phyloP scores from a whole-genome alignment of 2,797 vertebrate species.

The Sebastes goodei region DNA sequence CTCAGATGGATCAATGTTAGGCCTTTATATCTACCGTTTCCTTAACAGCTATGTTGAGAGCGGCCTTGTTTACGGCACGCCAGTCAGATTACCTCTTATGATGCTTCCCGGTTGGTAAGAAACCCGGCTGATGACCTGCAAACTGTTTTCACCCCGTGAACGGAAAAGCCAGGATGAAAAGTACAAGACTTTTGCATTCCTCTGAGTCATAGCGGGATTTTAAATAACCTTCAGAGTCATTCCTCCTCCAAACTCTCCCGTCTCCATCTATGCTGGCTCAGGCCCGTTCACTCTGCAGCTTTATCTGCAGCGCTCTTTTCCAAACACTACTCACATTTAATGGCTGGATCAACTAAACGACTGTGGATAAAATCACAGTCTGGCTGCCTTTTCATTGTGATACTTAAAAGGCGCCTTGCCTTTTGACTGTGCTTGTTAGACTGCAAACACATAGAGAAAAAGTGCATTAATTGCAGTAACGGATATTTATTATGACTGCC shows the following conservation, averaged over 20 bases:
- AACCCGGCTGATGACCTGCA: slow-evolving; percentile 37
- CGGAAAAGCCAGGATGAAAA: slow-evolving; percentile 44
- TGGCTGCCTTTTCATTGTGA: slow-evolving; percentile 48
- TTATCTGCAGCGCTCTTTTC: slow-evolving; percentile 54
- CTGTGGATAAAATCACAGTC: slow-evolving; percentile 54
- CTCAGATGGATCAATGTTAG: slow-evolving; percentile 4
- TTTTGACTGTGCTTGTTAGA: slow-evolving; percentile 44
- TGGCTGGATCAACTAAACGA: slow-evolving; percentile 50
- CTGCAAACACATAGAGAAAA: slow-evolving; percentile 37
- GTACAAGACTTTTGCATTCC: slow-evolving; percentile 46
- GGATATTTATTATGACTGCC: slow-evolving; percentile 42
- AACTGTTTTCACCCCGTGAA: slow-evolving; percentile 26
- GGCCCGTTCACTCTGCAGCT: slow-evolving; percentile 31
- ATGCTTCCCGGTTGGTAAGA: slow-evolving; percentile 3
- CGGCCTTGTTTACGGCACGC: slow-evolving; percentile 32
- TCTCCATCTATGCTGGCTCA: slow-evolving; percentile 33
- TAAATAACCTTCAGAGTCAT: slow-evolving; percentile 59
- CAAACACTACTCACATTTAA: slow-evolving; percentile 63
- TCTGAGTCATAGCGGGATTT: slow-evolving; percentile 52
- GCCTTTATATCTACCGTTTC: slow-evolving; percentile 6
- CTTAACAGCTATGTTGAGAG: slow-evolving; percentile 5
- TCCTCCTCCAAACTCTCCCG: slow-evolving; percentile 38
- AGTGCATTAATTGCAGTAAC: slow-evolving; percentile 28
- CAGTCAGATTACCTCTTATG: slow-evolving; percentile 7
- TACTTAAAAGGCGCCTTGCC: slow-evolving; percentile 37